These are phyloP conservation scores for Exocentrus adspersus DNA, from an alignment of 2,888 invertebrate genomes.

Conservation along the genomic window DNA sequence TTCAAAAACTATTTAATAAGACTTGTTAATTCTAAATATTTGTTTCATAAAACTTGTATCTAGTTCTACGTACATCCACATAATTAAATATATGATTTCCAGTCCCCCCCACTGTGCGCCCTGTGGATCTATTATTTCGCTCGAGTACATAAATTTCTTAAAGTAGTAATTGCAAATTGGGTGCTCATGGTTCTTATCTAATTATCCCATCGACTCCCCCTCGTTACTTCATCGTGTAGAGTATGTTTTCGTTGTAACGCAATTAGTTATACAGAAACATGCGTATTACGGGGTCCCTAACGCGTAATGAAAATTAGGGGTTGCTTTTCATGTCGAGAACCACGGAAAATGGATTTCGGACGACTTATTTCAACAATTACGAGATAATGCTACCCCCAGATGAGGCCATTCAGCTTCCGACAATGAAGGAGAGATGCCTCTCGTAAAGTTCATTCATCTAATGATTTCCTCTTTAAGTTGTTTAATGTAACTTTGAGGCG, in stretches of 20 bases:
- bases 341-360: neutral
- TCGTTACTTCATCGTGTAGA: neutral
- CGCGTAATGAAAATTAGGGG: neutral
- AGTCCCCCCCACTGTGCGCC: neutral
- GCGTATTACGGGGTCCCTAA: neutral
- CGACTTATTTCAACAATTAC: too few species aligned
- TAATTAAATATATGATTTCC: neutral
- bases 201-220: neutral
- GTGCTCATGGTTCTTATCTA: neutral
- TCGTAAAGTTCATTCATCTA: too few species aligned
- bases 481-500: too few species aligned
- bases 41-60: neutral
- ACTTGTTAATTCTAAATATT: too few species aligned
- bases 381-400: neutral
- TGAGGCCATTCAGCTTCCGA: too few species aligned
- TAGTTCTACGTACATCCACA: too few species aligned
- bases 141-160: neutral
- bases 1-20: too few species aligned
- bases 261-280: neutral
- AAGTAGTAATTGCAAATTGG: slow-evolving; percentile 3
- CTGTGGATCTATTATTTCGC: neutral
- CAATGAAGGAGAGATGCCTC: too few species aligned
- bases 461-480: too few species aligned
- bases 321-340: neutral
- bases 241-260: neutral